Base-by-base conservation (phyloP, 2,888 invertebrate species). In the Blastobasis lacticolella region DNA sequence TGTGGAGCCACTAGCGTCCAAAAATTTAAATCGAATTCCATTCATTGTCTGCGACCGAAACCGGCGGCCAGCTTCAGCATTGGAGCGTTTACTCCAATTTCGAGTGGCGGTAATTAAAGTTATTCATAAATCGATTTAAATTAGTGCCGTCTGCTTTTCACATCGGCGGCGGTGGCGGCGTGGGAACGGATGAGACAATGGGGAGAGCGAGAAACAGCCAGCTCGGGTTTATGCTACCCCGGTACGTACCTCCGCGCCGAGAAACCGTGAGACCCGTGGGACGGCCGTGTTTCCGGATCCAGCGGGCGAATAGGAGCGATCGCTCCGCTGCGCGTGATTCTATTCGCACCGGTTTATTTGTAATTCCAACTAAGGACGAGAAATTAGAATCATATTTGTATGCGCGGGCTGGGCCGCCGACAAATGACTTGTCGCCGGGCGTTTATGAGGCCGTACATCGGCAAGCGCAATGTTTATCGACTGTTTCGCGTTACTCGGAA, bases 161-260 rank as follows among this genome's bases (percentile, higher is more conserved):
- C 52, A 47, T 43, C 36, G 52, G 38, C 51, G 47, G 40, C 66
- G 64, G 60, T 61, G 62, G 64, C 62, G 56, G 64, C 78, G 80
- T 80, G 81, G 73, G 80, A 80, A 75, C 56, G 37, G n/a, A 48
- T 37, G 43, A 71, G 60, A 81, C 81, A 81, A 81, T 81, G 64
- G 80, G 69, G 75, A 79, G 75, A 79, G 67, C 58, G 57, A 48
- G 54, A 57, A 50, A 23, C 23, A 23, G 23, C 23, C 50, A 50
- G 49, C 63, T 67, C 61, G 58, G 60, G 62, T 60, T 58, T 60
- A 56, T 64, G 61, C 63, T 59, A 61, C 64, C 62, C 60, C 58
- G 63, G 64, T 62, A 59, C 62, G 64, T 62, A 59, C 62, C 54
- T 45, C 51, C 57, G 59, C 54, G 61, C 58, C 66, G 69, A 71